phyloP scores from a whole-genome alignment of 2,113 vertebrate species.

The Antigone vipio region DNA sequence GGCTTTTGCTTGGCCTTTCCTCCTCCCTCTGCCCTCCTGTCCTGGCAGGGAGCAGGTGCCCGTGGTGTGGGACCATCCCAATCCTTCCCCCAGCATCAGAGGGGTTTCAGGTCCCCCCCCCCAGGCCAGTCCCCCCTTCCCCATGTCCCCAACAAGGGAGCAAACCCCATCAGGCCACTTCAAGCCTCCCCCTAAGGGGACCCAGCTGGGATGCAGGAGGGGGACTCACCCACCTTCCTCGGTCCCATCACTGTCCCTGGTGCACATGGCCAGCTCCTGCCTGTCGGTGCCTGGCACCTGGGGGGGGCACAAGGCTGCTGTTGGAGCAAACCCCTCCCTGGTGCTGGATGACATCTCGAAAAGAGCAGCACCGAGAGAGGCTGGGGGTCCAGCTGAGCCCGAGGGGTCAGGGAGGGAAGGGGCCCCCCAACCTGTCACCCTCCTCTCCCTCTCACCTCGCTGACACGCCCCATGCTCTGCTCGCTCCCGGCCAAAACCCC shows the following conservation, averaged over 20 bases:
- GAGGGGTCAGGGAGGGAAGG: not conserved
- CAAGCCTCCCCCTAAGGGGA: not conserved
- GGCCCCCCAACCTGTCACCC: fast-evolving
- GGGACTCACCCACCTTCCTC: conserved; percentile 76
- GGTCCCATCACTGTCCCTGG: conserved; percentile 50
- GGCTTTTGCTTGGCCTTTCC: not conserved
- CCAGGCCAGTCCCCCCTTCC: not conserved
- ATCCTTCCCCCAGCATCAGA: not conserved
- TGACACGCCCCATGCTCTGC: not conserved
- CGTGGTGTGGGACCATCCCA: not conserved
- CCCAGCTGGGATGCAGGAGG: not conserved
- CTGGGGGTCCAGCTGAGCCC: not conserved
- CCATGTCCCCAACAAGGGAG: not conserved
- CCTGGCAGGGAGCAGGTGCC: not conserved
- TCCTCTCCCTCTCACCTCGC: not conserved
- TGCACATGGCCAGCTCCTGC: not conserved
- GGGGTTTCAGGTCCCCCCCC: not conserved
- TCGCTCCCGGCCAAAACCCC: not conserved
- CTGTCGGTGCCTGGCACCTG: not conserved
- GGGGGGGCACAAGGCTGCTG: not conserved
- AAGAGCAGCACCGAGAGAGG: not conserved
- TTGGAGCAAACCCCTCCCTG: not conserved
- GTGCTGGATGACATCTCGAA: not conserved
- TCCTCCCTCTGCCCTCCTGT: not conserved
- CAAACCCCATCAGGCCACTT: not conserved